Conservation (phyloP, 92 coral and sea anemone genomes). For the Pocillopora meandrina region DNA sequence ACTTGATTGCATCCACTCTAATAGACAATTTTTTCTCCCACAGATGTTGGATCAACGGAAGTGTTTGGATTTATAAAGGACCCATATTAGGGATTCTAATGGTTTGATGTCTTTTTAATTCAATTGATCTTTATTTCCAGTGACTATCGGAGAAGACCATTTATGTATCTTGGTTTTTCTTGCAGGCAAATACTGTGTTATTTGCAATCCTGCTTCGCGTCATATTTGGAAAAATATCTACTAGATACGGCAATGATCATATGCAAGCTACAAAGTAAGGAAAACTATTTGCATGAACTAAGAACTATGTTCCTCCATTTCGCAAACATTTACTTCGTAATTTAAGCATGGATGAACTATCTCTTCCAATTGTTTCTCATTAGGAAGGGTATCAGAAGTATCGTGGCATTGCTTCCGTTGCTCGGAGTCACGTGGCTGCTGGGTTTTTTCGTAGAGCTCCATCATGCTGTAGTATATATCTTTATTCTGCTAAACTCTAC, state of each 20-base stretch:
- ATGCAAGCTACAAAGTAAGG: conserved; percentile 10
- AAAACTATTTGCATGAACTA: background rate
- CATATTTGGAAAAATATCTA: conserved; percentile 11
- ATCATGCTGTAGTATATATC: conserved; percentile 34
- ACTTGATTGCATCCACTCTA: no score
- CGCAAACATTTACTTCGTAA: no score
- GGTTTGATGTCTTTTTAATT: background rate
- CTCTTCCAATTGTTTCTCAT: background rate
- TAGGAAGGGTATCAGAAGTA: conserved; percentile 41
- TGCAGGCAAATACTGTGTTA: conserved; percentile 23
- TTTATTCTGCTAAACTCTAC: conserved; percentile 45
- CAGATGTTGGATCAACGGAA: conserved; percentile 39
- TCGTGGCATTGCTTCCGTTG: conserved; percentile 41
- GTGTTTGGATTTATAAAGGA: conserved; percentile 32
- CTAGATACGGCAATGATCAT: background rate
- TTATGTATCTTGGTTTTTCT: background rate
- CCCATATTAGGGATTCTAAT: conserved; percentile 20
- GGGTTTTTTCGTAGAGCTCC: conserved; percentile 25
- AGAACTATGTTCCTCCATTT: background rate
- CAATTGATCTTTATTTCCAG: background rate
- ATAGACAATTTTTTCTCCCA: no score
- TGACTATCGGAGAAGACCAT: background rate
- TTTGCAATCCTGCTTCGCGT: conserved; percentile 23
- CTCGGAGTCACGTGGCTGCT: conserved; percentile 53
- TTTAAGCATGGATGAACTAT: background rate